Evolutionary conservation across 2,113 vertebrate species (phyloP).

Genomic region (Pan troglodytes): DNA sequence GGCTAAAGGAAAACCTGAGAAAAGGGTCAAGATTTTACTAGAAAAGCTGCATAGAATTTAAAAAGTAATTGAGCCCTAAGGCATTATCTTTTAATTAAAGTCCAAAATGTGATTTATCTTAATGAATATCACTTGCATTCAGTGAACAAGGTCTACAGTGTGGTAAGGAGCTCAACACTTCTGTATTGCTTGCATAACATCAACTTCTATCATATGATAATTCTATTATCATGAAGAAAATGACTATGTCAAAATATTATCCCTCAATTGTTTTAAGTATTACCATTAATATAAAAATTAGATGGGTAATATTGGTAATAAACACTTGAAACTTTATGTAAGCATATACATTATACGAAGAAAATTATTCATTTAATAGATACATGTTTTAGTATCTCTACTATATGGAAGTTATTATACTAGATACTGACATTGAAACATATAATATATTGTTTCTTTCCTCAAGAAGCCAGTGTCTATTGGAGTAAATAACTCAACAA

Average conservation of each 20-base stretch:
- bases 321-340: neutral
- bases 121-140: neutral
- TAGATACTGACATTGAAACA: neutral
- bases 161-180: neutral
- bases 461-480: neutral
- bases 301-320: neutral
- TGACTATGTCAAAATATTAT: neutral
- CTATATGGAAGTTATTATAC: neutral
- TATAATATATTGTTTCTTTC: neutral
- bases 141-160: neutral
- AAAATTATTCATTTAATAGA: neutral
- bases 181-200: neutral
- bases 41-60: neutral
- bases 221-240: neutral
- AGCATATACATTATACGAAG: neutral
- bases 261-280: neutral
- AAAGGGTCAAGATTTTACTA: neutral
- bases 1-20: neutral
- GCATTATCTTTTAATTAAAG: constrained; percentile 6
- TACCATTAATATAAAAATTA: neutral
- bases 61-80: neutral
- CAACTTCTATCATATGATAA: neutral
- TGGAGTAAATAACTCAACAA: neutral
- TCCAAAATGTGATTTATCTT: constrained; percentile 24
- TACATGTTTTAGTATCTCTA: neutral